Percentiles rank a stretch among this genome's conserved stretches.
Evolutionary conservation across 2,113 vertebrate species (phyloP).

Genomic region (Arenaria interpres): DNA sequence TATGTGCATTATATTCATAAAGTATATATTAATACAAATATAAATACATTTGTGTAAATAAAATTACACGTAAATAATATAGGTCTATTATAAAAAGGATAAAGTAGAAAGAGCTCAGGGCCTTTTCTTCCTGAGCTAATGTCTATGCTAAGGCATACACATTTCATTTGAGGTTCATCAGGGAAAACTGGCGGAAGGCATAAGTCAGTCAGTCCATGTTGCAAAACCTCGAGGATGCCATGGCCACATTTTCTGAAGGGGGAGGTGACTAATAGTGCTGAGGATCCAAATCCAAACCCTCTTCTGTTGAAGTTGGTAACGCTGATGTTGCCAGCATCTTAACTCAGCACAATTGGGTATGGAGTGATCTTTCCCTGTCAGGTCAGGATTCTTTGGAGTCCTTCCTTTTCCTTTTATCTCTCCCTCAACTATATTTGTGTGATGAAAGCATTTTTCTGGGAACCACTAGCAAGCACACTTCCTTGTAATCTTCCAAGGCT

Average conservation of each 20-base stretch:
- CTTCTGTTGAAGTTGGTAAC: not conserved
- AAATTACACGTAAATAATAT: not conserved
- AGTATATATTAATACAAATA: not conserved
- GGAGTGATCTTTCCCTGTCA: not conserved
- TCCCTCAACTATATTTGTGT: not conserved
- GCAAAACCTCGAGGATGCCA: not conserved
- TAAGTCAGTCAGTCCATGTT: not conserved
- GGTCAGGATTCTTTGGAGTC: not conserved
- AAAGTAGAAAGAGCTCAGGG: not conserved
- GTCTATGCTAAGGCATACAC: not conserved
- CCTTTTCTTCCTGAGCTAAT: not conserved
- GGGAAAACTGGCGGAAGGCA: not conserved
- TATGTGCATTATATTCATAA: not conserved
- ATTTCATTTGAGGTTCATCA: not conserved
- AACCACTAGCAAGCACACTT: not conserved
- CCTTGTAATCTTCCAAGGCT: not conserved
- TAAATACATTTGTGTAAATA: not conserved
- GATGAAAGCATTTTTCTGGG: conserved; percentile 13
- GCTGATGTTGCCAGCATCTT: not conserved
- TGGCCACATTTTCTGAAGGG: not conserved
- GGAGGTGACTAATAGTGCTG: not conserved
- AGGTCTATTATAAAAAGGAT: not conserved
- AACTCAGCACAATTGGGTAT: not conserved
- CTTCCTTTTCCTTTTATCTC: not conserved
- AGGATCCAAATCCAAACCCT: not conserved